These are phyloP conservation scores for Penaeus japonicus DNA, from an alignment of 1,140 invertebrate species.

Conservation along the genomic window DNA sequence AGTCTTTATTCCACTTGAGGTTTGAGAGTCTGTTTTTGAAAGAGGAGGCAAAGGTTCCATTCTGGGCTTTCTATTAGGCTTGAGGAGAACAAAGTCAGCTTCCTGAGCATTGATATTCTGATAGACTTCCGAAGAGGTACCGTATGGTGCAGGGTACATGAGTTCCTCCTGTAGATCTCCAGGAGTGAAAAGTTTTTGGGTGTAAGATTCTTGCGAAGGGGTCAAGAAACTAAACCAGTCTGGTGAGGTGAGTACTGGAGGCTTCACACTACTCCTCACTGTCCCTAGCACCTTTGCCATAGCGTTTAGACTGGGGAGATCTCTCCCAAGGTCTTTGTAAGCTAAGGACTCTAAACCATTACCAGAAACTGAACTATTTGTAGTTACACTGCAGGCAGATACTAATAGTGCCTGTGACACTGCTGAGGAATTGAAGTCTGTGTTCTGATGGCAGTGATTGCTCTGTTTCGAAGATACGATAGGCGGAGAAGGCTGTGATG, in stretches of 20 bases:
- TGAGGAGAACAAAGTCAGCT: conserved; percentile 42
- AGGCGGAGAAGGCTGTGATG: no score
- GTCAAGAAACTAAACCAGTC: conserved; percentile 40
- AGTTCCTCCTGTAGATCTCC: conserved; percentile 34
- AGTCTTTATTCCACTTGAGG: no score
- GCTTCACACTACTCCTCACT: background rate
- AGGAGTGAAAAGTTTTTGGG: conserved; percentile 38
- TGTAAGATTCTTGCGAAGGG: conserved; percentile 28
- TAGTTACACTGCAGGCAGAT: background rate
- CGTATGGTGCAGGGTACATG: conserved; percentile 40
- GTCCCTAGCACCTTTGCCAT: background rate
- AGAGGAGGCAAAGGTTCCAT: conserved; percentile 27
- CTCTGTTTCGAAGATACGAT: no score
- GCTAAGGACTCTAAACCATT: background rate
- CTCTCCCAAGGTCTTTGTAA: background rate
- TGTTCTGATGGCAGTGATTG: no score
- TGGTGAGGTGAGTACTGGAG: conserved; percentile 4
- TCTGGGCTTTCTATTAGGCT: conserved; percentile 39
- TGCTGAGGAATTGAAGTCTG: no score
- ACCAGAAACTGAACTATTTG: background rate
- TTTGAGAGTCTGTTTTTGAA: background rate
- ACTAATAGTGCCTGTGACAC: background rate
- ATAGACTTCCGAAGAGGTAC: conserved; percentile 28
- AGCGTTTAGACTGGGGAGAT: background rate
- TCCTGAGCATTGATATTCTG: conserved; percentile 44